Percentiles rank a stretch among this genome's conserved stretches.
Evolutionary conservation across 2,113 vertebrate genomes (phyloP).

Genomic region (Anas platyrhynchos): DNA sequence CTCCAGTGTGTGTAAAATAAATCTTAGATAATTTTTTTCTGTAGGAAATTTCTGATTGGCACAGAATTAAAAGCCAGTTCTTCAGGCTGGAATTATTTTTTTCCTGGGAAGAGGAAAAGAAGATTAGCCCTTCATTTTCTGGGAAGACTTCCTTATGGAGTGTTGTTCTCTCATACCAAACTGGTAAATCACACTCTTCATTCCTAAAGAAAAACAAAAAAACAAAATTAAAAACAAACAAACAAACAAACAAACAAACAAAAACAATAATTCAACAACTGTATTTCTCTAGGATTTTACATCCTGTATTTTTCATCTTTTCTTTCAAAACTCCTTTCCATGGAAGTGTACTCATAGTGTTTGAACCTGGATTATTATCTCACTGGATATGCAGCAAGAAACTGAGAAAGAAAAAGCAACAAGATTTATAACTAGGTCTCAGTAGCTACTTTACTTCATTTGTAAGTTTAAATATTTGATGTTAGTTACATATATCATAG

Average conservation of each 20-base stretch:
- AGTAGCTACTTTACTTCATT: neutral
- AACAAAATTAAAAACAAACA: neutral
- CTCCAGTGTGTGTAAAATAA: neutral
- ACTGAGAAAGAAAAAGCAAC: neutral
- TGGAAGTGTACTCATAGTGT: neutral
- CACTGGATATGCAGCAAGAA: neutral
- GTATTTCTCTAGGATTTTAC: neutral
- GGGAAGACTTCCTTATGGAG: neutral
- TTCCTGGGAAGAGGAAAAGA: neutral
- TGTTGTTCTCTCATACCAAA: neutral
- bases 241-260: neutral
- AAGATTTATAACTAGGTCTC: neutral
- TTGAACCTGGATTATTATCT: neutral
- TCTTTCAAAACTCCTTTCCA: neutral
- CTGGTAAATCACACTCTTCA: neutral
- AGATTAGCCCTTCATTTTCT: conserved; percentile 16
- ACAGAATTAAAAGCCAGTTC: conserved; percentile 30
- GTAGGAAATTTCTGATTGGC: conserved; percentile 18
- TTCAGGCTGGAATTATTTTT: conserved; percentile 36
- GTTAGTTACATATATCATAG: neutral
- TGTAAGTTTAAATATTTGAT: neutral
- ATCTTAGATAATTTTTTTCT: conserved; percentile 14
- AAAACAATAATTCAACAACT: neutral
- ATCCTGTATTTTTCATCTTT: neutral
- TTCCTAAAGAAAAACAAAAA: neutral